Base-by-base conservation (phyloP, 2,888 invertebrate species). In the Cenopis cana region DNA sequence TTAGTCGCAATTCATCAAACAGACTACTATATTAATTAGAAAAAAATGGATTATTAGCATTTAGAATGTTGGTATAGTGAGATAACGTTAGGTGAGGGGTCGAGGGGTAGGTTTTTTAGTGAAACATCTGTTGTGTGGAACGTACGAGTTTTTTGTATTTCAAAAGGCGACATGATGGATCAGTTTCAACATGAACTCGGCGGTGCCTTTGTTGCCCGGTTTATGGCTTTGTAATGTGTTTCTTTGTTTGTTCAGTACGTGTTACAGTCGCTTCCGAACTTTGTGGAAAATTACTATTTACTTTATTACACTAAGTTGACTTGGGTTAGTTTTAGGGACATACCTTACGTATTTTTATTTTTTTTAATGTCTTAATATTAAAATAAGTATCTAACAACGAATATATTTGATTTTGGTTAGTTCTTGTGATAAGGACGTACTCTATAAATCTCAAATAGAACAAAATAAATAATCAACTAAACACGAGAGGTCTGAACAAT, bases 151-250 rank as follows among this genome's bases (percentile, higher is more conserved):
- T 89, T 92, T 90, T 91, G 90, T 92, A 89, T 92, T 91, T 91
- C 88, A 91, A 91, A 93, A 91, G 87, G 90, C 91, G 92, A 92
- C 91, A 91, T 93, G 93, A 93, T 93, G 91, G 93, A 93, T 93
- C 92, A 93, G 93, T 93, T 93, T 93, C 93, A 93, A 93, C 93
- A 89, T 91, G 85, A 89, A 91, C 85, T 86, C 86, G 91, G 89
- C 93, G 93, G 93, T 85, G 81, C 87, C 91, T 93, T 93, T 93
- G 93, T 91, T 89, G 89, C 83, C 84, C 81, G 87, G 86, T 93
- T 93, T 93, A 93, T 89, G 88, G 91, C 88, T 90, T 89, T 87
- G 93, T 93, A 92, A 93, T 92, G 92, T 90, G 90, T 91, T 91
- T 91, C 90, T 90, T 91, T 93, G 91, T 93, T 92, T 93, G 92